A percentile compares a stretch with the other conserved stretches of the same genome.
These are phyloP conservation scores for Dermatemys mawii DNA, from an alignment of 2,113 vertebrate genomes.

Conservation along the genomic window DNA sequence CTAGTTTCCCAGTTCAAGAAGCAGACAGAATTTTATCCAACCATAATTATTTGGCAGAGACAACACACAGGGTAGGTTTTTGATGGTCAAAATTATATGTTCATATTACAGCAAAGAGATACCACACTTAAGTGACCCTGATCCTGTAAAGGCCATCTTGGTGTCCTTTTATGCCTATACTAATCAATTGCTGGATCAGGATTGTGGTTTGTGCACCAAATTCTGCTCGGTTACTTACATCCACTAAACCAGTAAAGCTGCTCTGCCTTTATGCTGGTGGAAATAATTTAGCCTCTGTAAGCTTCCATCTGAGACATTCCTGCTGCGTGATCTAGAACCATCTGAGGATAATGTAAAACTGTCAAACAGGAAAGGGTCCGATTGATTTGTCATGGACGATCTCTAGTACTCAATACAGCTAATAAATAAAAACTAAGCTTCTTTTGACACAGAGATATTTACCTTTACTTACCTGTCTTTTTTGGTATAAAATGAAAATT, in stretches of 20 bases:
- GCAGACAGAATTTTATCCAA: too few species aligned
- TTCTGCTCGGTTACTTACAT: not conserved
- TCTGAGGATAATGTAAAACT: not conserved
- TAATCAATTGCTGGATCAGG: not conserved
- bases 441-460: not conserved
- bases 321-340: not conserved
- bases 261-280: not conserved
- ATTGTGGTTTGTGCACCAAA: not conserved
- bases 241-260: not conserved
- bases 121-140: not conserved
- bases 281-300: not conserved
- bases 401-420: not conserved
- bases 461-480: too few species aligned
- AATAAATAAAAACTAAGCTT: constrained; percentile 20
- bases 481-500: not conserved
- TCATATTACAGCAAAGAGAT: not conserved
- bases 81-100: not conserved
- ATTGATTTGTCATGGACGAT: constrained; percentile 4
- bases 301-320: not conserved
- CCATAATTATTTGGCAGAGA: too few species aligned
- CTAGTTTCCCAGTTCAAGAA: not conserved
- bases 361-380: not conserved
- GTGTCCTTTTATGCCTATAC: not conserved
- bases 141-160: not conserved
- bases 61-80: not conserved